Percentiles rank a stretch among this genome's conserved stretches.
These are phyloP conservation scores for Meghimatium bilineatum DNA, from an alignment of 2,888 invertebrate genomes.

Conservation along the genomic window DNA sequence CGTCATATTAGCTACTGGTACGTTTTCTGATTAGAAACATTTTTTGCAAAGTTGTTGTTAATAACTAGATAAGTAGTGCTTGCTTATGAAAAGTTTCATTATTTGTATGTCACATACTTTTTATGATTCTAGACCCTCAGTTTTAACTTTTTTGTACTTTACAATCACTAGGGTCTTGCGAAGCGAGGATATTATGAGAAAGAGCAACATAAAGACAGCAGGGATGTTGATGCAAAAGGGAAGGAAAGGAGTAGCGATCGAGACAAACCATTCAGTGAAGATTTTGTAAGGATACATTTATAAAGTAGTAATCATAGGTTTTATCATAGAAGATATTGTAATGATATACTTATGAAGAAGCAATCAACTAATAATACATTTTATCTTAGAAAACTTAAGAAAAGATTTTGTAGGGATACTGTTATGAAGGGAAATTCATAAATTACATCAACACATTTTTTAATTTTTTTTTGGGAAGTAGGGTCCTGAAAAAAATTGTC, in stretches of 20 bases:
- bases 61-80: too few species aligned
- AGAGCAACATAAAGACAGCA: slow-evolving; percentile 44
- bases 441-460: too few species aligned
- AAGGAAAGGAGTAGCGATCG: slow-evolving; percentile 53
- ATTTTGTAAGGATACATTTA: slow-evolving; percentile 60
- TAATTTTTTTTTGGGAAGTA: too few species aligned
- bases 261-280: slow-evolving; percentile 55
- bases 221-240: slow-evolving; percentile 47
- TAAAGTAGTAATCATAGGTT: too few species aligned
- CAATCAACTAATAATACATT: too few species aligned
- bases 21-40: too few species aligned
- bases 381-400: not conserved
- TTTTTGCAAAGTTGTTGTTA: too few species aligned
- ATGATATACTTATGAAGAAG: slow-evolving; percentile 29
- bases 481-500: too few species aligned
- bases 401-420: too few species aligned
- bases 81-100: too few species aligned
- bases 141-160: slow-evolving; percentile 8
- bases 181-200: slow-evolving; percentile 55
- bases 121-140: not conserved
- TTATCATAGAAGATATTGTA: slow-evolving; percentile 62
- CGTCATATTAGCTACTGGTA: too few species aligned
- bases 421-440: too few species aligned
- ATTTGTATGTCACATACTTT: not conserved
- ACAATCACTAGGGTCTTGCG: slow-evolving; percentile 17